Conservation (phyloP, 2,797 vertebrate genomes). For the Notolabrus celidotus region DNA sequence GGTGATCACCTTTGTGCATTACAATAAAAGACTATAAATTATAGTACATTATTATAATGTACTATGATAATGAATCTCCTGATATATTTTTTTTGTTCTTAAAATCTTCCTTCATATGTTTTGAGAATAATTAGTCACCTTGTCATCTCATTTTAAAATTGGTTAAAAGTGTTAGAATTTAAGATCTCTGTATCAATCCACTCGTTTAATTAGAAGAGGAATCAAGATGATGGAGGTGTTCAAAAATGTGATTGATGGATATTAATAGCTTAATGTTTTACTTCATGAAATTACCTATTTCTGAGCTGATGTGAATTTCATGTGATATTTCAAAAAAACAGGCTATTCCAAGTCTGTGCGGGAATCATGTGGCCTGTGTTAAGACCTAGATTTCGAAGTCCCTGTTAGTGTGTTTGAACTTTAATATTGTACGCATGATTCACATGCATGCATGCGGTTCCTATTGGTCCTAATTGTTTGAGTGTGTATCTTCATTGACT, state of each 20-base stretch:
- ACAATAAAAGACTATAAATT: too few relatives aligned
- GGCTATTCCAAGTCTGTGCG: conserved; percentile 32
- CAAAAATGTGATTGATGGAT: conserved; percentile 1
- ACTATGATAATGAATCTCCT: too few relatives aligned
- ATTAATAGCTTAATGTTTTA: conserved; percentile 45
- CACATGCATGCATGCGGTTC: conserved; percentile 67
- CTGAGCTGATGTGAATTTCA: conserved; percentile 32
- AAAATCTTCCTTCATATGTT: too few relatives aligned
- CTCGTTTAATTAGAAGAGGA: conserved; percentile 8
- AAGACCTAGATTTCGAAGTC: conserved; percentile 59
- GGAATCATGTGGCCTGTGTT: conserved; percentile 51
- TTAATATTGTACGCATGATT: conserved; percentile 32
- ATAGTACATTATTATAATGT: too few relatives aligned
- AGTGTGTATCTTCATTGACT: conserved; percentile 32
- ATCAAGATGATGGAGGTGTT: conserved; percentile 7
- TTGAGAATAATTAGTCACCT: too few relatives aligned
- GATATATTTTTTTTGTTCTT: too few relatives aligned
- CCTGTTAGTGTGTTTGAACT: conserved; percentile 37
- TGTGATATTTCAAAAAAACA: conserved; percentile 41
- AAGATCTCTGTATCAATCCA: not conserved
- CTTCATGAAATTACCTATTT: conserved; percentile 57
- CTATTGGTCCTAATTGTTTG: conserved; percentile 62
- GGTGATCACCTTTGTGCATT: too few relatives aligned
- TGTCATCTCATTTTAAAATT: too few relatives aligned
- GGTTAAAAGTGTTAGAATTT: not conserved